These are phyloP conservation scores for Pluvianellus socialis DNA, from an alignment of 2,113 vertebrate species.

Conservation along the genomic window DNA sequence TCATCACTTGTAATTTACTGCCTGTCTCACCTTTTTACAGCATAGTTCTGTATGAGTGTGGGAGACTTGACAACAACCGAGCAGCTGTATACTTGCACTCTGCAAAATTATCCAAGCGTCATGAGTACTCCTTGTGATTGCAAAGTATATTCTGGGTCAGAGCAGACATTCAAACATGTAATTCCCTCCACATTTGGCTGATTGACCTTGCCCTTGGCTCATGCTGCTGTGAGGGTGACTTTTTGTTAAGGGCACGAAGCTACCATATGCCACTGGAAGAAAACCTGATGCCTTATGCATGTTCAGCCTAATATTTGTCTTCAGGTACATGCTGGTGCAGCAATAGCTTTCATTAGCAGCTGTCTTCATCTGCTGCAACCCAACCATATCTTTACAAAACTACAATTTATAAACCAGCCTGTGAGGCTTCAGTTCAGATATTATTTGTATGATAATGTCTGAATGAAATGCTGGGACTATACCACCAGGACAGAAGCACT, in stretches of 20 bases:
- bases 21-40: background rate
- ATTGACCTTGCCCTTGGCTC: background rate
- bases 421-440: background rate
- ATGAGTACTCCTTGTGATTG: background rate
- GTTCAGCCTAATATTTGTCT: background rate
- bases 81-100: background rate
- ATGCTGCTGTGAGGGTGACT: background rate
- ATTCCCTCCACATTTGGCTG: background rate
- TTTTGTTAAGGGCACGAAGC: background rate
- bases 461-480: background rate
- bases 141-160: background rate
- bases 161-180: background rate
- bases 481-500: background rate
- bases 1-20: rapidly evolving
- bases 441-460: background rate
- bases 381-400: background rate
- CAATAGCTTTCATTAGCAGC: background rate
- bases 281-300: background rate
- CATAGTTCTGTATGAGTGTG: rapidly evolving
- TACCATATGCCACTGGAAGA: background rate
- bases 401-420: background rate
- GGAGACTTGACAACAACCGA: rapidly evolving
- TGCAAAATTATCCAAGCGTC: background rate
- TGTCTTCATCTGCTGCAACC: background rate
- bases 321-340: background rate